Conservation (phyloP, 2,113 vertebrate genomes). For the Labeo catla region DNA sequence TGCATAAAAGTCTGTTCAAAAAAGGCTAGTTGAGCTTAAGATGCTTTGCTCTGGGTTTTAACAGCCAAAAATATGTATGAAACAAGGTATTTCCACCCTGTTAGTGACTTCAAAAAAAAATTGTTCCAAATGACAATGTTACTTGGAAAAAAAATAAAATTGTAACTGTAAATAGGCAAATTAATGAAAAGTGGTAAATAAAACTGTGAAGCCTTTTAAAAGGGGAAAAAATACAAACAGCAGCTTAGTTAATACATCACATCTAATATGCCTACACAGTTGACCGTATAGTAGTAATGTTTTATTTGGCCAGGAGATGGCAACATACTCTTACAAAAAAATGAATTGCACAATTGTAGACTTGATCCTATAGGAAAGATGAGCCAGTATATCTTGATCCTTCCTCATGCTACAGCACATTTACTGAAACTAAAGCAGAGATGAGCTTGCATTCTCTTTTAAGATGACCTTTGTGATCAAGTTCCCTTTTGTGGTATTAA, state of each 20-base stretch:
- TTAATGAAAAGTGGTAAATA: background rate
- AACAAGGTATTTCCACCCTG: background rate
- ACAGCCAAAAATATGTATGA: background rate
- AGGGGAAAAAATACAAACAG: background rate
- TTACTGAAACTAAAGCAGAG: background rate
- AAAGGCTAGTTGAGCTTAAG: too few species aligned
- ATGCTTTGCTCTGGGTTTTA: background rate
- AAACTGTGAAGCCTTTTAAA: background rate
- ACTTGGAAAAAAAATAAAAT: background rate
- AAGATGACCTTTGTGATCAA: background rate
- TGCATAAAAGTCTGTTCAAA: background rate
- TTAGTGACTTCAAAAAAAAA: background rate
- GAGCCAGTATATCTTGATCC: background rate
- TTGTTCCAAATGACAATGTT: background rate
- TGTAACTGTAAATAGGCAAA: background rate
- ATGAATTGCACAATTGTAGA: background rate
- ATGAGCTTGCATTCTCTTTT: background rate
- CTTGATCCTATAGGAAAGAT: background rate
- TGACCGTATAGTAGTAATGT: background rate
- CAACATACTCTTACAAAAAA: background rate
- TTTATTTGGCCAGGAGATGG: slow-evolving; percentile 39
- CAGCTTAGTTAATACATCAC: background rate
- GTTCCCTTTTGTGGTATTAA: background rate
- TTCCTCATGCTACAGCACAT: background rate
- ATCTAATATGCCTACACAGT: background rate